phyloP scores from a whole-genome alignment of 2,888 invertebrate genomes.

The Cheilosia vulpina region DNA sequence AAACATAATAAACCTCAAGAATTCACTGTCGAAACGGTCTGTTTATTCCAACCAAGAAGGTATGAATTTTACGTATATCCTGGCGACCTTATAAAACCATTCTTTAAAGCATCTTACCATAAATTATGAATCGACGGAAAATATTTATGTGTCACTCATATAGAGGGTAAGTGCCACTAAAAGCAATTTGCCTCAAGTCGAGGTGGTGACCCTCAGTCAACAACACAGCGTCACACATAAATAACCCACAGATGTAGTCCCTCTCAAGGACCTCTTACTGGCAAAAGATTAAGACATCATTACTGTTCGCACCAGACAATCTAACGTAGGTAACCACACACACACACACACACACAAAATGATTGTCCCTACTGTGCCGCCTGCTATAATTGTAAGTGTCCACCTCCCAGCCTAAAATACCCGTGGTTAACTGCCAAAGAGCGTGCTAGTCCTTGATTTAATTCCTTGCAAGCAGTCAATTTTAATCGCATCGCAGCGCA shows the following conservation, averaged over 20 bases:
- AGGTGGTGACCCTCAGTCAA: slow-evolving; percentile 44
- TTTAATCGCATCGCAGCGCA: slow-evolving; percentile 57
- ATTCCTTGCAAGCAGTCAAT: slow-evolving; percentile 65
- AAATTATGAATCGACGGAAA: slow-evolving; percentile 36
- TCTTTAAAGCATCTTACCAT: slow-evolving; percentile 18
- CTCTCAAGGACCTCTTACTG: slow-evolving; percentile 7
- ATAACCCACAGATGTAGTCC: slow-evolving; percentile 16
- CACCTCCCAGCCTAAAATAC: background rate
- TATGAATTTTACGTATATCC: slow-evolving; percentile 22
- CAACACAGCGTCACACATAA: slow-evolving; percentile 29
- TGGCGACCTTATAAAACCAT: slow-evolving; percentile 18
- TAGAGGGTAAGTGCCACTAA: slow-evolving; percentile 40
- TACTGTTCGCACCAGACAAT: slow-evolving; percentile 23
- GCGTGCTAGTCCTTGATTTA: slow-evolving; percentile 8
- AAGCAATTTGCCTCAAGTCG: slow-evolving; percentile 39
- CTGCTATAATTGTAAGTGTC: background rate
- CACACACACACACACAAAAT: background rate
- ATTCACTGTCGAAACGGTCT: background rate
- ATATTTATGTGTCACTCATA: slow-evolving; percentile 1
- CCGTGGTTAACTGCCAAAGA: slow-evolving; percentile 14
- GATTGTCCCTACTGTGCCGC: background rate
- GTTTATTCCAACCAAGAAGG: background rate
- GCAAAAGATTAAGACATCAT: slow-evolving; percentile 32
- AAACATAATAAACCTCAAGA: slow-evolving; percentile 16
- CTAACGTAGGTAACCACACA: slow-evolving; percentile 27